Evolutionary conservation across 2,113 vertebrate genomes (phyloP).

Genomic region (Amia ocellicauda): DNA sequence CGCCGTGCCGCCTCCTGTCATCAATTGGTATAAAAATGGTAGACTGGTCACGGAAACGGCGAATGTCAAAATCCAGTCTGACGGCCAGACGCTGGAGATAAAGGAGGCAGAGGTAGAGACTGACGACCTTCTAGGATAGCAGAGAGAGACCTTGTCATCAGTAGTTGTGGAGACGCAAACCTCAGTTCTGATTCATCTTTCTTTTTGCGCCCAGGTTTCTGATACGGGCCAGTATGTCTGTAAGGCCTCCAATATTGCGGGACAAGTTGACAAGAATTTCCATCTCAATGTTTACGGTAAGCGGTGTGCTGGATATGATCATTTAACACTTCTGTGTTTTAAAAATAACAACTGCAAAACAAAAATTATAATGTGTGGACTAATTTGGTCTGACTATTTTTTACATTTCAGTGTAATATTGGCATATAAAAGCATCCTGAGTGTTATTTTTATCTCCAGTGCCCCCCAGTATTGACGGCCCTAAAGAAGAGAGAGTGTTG

Average conservation of each 20-base stretch:
- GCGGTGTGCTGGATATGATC: conserved; percentile 1
- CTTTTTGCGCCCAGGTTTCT: conserved; percentile 74
- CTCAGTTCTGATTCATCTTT: neutral
- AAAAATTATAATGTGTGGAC: too few species aligned
- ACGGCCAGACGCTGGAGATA: conserved; percentile 75
- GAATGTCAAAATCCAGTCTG: conserved; percentile 60
- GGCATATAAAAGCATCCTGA: too few species aligned
- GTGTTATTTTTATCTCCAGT: conserved; percentile 66
- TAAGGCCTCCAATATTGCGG: conserved; percentile 89
- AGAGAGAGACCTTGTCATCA: neutral
- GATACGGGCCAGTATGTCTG: conserved; percentile 94
- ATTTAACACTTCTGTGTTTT: too few species aligned
- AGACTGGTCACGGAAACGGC: conserved; percentile 63
- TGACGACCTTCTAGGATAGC: neutral
- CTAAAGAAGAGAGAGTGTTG: conserved; percentile 62
- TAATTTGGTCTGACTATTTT: too few species aligned
- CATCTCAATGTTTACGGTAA: conserved; percentile 91
- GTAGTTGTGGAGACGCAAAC: neutral
- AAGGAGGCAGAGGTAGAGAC: conserved; percentile 75
- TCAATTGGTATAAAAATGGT: conserved; percentile 93
- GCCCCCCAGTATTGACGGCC: conserved; percentile 83
- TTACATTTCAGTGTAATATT: too few species aligned
- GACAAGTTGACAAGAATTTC: conserved; percentile 91
- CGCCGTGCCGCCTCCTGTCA: conserved; percentile 81
- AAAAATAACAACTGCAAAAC: too few species aligned